These are phyloP conservation scores for Dinoponera quadriceps DNA, from an alignment of 1,140 invertebrate species.

Conservation along the genomic window DNA sequence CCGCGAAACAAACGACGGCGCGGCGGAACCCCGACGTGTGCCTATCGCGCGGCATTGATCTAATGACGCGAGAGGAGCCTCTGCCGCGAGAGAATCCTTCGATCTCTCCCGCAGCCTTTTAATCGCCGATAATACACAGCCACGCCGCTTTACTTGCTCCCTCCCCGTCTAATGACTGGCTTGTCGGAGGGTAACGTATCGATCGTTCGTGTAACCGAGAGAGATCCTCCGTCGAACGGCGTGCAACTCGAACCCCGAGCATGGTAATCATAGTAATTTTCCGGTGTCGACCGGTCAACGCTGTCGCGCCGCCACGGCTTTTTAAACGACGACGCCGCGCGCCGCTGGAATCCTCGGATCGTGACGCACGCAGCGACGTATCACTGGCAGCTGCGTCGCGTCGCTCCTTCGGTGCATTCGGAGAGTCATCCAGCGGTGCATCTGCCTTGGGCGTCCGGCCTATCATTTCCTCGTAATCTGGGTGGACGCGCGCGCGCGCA, in stretches of 20 bases:
- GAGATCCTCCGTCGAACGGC: not conserved
- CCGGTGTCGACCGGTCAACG: constrained; percentile 2
- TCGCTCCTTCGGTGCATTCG: not conserved
- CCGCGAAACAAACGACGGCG: not conserved
- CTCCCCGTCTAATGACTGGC: not conserved
- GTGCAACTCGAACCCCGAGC: not conserved
- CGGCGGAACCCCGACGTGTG: not conserved
- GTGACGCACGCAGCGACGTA: constrained; percentile 29
- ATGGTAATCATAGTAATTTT: constrained; percentile 22
- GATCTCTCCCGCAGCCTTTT: not conserved
- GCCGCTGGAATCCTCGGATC: constrained; percentile 45
- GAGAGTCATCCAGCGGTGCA: not conserved
- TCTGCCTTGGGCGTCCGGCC: constrained; percentile 10
- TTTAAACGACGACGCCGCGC: constrained; percentile 45
- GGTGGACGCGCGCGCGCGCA: not conserved
- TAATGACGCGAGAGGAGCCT: not conserved
- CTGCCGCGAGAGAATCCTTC: not conserved
- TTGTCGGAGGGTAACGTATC: constrained; percentile 24
- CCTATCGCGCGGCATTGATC: constrained; percentile 21
- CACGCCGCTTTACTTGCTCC: constrained; percentile 5
- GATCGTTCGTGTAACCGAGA: constrained; percentile 9
- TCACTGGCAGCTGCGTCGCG: no score
- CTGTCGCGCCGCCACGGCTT: constrained; percentile 19
- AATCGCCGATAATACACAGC: constrained; percentile 6
- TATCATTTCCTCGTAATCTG: constrained; percentile 51